These are phyloP conservation scores for Tyrannus savana DNA, from an alignment of 2,113 vertebrate species.

Conservation along the genomic window DNA sequence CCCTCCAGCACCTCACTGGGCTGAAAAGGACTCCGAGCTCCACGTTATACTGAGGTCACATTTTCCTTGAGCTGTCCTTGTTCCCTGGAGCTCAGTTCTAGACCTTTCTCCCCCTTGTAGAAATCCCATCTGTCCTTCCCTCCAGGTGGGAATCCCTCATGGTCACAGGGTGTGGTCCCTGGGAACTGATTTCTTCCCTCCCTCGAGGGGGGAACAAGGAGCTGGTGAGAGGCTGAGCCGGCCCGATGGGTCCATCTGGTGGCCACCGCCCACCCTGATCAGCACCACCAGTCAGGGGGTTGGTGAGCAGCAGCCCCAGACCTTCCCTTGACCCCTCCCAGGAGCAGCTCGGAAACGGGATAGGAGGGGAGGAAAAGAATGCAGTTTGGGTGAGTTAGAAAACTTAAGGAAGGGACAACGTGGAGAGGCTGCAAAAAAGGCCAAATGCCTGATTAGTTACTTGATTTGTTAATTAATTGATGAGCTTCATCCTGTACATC, in stretches of 20 bases:
- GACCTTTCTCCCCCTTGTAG: neutral
- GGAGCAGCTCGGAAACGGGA: neutral
- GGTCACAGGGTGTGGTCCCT: too few species aligned
- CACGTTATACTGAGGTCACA: rapidly evolving
- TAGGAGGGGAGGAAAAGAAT: neutral
- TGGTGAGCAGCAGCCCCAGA: neutral
- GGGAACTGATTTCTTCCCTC: neutral
- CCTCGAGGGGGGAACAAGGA: neutral
- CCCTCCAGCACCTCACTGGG: neutral
- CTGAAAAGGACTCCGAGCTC: neutral
- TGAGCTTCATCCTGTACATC: neutral
- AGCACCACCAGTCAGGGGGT: rapidly evolving
- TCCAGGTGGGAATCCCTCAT: rapidly evolving
- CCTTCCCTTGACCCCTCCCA: neutral
- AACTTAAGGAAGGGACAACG: neutral
- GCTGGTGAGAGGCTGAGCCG: neutral
- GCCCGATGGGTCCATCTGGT: constrained; percentile 6
- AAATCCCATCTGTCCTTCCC: neutral
- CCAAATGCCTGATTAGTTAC: neutral
- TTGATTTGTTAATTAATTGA: neutral
- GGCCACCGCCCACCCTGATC: neutral
- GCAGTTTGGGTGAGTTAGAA: neutral
- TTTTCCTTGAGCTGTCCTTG: neutral
- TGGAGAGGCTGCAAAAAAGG: neutral
- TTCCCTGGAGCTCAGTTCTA: neutral